phyloP scores from a whole-genome alignment of 2,113 vertebrate species.

The Dascyllus trimaculatus region DNA sequence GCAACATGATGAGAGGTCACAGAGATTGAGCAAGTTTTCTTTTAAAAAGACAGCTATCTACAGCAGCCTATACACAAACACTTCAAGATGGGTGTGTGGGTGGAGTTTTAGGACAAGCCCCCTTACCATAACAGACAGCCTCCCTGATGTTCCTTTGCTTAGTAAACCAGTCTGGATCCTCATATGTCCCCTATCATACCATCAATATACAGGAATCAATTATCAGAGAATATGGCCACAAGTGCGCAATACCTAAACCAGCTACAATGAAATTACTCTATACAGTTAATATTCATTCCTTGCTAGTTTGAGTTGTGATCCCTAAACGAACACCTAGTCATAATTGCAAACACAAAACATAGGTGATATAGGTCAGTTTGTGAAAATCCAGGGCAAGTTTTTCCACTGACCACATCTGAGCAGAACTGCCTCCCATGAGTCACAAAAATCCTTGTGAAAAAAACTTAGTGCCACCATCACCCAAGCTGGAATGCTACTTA shows the following conservation, averaged over 20 bases:
- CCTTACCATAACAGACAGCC: conserved; percentile 26
- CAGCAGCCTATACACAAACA: conserved; percentile 49
- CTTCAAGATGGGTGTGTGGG: conserved; percentile 24
- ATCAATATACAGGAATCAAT: background rate
- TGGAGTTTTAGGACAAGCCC: conserved; percentile 42
- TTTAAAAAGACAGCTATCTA: conserved; percentile 43
- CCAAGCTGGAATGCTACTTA: conserved; percentile 25
- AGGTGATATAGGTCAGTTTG: background rate
- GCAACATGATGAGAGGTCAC: conserved; percentile 63
- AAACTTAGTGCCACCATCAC: conserved; percentile 37
- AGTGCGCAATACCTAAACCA: background rate
- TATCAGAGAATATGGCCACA: background rate
- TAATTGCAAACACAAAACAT: conserved; percentile 3
- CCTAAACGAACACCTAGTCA: background rate
- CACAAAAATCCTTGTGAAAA: conserved; percentile 44
- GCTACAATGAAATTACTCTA: background rate
- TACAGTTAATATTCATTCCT: background rate
- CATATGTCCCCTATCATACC: background rate
- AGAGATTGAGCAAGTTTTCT: conserved; percentile 59
- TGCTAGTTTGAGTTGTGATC: background rate
- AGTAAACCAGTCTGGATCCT: background rate
- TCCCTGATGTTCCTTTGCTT: conserved; percentile 22
- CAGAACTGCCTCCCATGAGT: conserved; percentile 9
- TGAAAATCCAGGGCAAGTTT: conserved; percentile 10
- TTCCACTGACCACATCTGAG: background rate